phyloP scores from a whole-genome alignment of 1,140 invertebrate genomes.

The Temnothorax curvispinosus region DNA sequence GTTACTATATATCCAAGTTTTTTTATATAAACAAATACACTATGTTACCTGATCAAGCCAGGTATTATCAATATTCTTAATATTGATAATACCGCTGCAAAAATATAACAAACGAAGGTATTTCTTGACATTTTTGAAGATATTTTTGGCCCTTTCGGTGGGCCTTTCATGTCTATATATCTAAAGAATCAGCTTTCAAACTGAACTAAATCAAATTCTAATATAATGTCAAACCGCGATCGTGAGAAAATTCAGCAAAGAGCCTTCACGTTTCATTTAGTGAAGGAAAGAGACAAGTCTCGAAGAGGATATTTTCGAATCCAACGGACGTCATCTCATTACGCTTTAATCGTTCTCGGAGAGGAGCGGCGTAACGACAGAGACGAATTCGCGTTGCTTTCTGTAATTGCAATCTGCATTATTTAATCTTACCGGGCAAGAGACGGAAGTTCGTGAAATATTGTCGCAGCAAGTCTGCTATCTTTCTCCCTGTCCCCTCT shows the following conservation, averaged over 20 bases:
- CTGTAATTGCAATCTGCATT: constrained; percentile 64
- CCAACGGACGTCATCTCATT: constrained; percentile 45
- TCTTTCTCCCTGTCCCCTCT: constrained; percentile 3
- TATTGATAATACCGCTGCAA: not conserved
- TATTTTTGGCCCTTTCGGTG: not conserved
- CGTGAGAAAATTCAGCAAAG: not conserved
- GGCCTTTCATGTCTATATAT: not conserved
- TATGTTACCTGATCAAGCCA: not conserved
- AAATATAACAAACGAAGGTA: not conserved
- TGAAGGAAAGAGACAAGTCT: constrained; percentile 26
- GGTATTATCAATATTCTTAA: not conserved
- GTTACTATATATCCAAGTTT: not conserved
- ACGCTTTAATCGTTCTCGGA: constrained; percentile 54
- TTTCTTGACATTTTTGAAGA: not conserved
- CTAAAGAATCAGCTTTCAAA: not conserved
- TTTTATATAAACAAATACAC: not conserved
- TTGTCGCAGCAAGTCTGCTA: constrained; percentile 23
- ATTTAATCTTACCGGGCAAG: constrained; percentile 58
- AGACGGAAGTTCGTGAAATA: constrained; percentile 56
- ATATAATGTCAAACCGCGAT: not conserved
- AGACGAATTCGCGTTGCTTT: constrained; percentile 48
- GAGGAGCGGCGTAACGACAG: constrained; percentile 25
- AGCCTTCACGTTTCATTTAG: constrained; percentile 5
- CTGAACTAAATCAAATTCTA: not conserved
- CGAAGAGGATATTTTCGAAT: constrained; percentile 56